Conservation (phyloP, 2,797 vertebrate species). For the Apogon hyalosoma region DNA sequence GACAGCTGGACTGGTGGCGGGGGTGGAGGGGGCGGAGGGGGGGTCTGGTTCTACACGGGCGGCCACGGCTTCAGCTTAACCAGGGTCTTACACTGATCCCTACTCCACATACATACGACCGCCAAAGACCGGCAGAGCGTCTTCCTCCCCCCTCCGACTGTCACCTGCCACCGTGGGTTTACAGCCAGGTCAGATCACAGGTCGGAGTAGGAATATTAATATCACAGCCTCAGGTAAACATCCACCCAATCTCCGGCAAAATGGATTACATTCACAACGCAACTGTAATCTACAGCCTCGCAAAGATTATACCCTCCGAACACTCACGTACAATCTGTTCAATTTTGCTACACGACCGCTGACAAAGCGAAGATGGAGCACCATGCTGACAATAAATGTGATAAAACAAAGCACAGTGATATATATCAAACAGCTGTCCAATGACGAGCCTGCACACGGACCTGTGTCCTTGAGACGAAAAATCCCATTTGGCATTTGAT, state of each 20-base stretch:
- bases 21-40: conserved; percentile 13
- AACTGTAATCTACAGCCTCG: conserved; percentile 63
- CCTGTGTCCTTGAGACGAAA: conserved; percentile 1
- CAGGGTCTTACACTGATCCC: conserved; percentile 76
- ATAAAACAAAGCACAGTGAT: conserved; percentile 24
- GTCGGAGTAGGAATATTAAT: conserved; percentile 51
- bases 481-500: neutral
- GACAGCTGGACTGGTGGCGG: conserved; percentile 75
- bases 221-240: conserved; percentile 56
- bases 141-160: neutral
- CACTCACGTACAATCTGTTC: conserved; percentile 53
- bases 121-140: conserved; percentile 15
- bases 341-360: conserved; percentile 10
- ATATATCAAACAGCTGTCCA: conserved; percentile 51
- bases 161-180: conserved; percentile 1
- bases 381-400: conserved; percentile 21
- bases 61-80: conserved; percentile 68
- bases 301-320: conserved; percentile 62
- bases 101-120: conserved; percentile 52
- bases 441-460: neutral
- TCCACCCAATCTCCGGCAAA: conserved; percentile 14
- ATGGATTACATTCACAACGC: conserved; percentile 56
- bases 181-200: conserved; percentile 20
- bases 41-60: conserved; percentile 56
- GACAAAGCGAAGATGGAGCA: conserved; percentile 35